Base-by-base conservation (phyloP, 1,140 invertebrate species). In the Drosophila willistoni region DNA sequence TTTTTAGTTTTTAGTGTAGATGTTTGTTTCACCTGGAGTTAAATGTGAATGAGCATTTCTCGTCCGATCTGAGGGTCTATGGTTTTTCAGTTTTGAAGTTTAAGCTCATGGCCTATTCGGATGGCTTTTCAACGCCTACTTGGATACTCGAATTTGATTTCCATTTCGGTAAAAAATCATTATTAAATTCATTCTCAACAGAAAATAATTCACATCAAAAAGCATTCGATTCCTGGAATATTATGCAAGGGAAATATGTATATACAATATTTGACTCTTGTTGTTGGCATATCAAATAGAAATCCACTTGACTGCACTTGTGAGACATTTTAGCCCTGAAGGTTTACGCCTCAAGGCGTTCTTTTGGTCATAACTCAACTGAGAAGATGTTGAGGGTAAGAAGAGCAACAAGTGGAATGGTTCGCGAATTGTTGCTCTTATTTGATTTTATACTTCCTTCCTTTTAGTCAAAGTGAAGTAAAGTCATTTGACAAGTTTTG, bases 401-500 rank as follows among this genome's bases (percentile, higher is more conserved):
- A 51, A 67, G 66, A 67, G 73, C 73, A 77, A 77, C 73, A 77
- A 70, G 73, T 77, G 73, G 66, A 56, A 74, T 44, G 51, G 41
- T 47, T 55, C 72, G 60, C 60, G 36, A 75, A 54, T 55, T 51
- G 69, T 25, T 55, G 41, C 66, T 60, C 29, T 60, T 51, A 19
- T 39, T 47, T 63, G 67, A 36, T 13, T 19, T 42, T 77, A 39
- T 62, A 76, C 64, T 76, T 66, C 76, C 63, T 69, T 70, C 51
- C 36, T 71, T 84, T 36, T 62, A 74, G 79, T 77, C 80, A 74
- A 71, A 89, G 73, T 69, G 73, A 80, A 87, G 83, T 83, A 74
- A 83, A 87, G 80, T 89, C 80, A 89, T 87, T 87, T 87, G 84
- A 89, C 84, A 87, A 87, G 84, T 87, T 87, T 87, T 89, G 84